Conservation (phyloP, 2,113 vertebrate species). For the Arizona elegans region DNA sequence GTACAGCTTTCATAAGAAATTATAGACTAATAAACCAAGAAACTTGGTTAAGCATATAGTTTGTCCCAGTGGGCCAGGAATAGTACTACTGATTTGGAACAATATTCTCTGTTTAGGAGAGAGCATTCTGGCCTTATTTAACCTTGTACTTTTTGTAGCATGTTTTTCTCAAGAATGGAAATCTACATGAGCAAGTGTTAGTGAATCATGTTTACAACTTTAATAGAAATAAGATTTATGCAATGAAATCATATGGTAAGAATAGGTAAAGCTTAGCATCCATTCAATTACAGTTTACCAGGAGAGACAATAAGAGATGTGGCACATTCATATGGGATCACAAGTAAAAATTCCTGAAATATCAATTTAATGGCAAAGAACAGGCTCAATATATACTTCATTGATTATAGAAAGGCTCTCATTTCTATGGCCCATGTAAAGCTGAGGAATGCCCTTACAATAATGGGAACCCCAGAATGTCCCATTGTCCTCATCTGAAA, state of each 20-base stretch:
- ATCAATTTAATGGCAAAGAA: not conserved
- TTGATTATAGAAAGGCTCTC: not conserved
- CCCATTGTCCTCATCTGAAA: not conserved
- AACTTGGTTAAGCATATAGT: not conserved
- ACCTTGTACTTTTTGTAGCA: not conserved
- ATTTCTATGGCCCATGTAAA: not conserved
- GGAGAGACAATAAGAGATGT: not conserved
- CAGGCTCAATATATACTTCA: not conserved
- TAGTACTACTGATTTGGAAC: not conserved
- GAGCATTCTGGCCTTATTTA: not conserved
- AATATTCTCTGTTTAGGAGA: not conserved
- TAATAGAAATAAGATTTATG: not conserved
- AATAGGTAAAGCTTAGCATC: not conserved
- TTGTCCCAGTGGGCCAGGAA: not conserved
- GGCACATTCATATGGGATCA: not conserved
- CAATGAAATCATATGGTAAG: not conserved
- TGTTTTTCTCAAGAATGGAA: not conserved
- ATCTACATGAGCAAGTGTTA: not conserved
- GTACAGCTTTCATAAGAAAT: not conserved
- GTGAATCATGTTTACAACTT: not conserved
- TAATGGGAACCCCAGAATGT: not conserved
- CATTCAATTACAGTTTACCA: not conserved
- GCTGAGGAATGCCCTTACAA: not conserved
- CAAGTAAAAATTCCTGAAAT: not conserved
- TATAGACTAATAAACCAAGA: not conserved